Percentiles rank a stretch among this genome's conserved stretches.
These are phyloP conservation scores for Leptinotarsa lineolata DNA, from an alignment of 1,140 invertebrate genomes.

Conservation along the genomic window DNA sequence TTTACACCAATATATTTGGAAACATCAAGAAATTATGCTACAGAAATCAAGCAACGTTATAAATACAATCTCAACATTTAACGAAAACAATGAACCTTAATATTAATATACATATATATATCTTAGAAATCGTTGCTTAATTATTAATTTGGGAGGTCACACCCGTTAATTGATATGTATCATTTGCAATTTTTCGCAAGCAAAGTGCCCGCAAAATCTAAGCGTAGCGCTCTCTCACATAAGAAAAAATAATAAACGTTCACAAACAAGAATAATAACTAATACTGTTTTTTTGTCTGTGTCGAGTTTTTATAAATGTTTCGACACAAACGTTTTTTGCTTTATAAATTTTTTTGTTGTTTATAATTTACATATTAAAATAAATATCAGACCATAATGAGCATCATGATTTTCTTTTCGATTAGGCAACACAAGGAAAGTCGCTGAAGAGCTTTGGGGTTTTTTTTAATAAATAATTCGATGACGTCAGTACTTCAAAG, in stretches of 20 bases:
- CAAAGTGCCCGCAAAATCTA: constrained; percentile 17
- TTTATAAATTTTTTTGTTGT: constrained; percentile 24
- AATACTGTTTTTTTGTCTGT: constrained; percentile 27
- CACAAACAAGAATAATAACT: constrained; percentile 17
- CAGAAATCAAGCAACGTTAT: background rate
- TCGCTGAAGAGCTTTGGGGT: background rate
- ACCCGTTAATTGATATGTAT: constrained; percentile 31
- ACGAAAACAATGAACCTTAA: constrained; percentile 7
- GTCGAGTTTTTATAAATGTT: constrained; percentile 29
- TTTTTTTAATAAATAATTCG: background rate
- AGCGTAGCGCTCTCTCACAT: constrained; percentile 19
- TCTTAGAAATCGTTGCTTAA: constrained; percentile 25
- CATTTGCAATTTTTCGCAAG: constrained; percentile 22
- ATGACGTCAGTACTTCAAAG: background rate
- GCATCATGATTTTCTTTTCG: background rate
- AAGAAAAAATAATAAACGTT: background rate
- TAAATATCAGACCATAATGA: background rate
- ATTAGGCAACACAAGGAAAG: constrained; percentile 2
- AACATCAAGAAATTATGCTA: constrained; percentile 3
- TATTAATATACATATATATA: constrained; percentile 9
- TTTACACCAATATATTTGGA: constrained; percentile 10
- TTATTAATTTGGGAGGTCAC: background rate
- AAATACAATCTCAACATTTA: constrained; percentile 1
- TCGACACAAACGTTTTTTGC: constrained; percentile 15
- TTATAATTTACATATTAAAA: constrained; percentile 24